phyloP scores from a whole-genome alignment of 2,888 invertebrate species.

The Seira musarum region DNA sequence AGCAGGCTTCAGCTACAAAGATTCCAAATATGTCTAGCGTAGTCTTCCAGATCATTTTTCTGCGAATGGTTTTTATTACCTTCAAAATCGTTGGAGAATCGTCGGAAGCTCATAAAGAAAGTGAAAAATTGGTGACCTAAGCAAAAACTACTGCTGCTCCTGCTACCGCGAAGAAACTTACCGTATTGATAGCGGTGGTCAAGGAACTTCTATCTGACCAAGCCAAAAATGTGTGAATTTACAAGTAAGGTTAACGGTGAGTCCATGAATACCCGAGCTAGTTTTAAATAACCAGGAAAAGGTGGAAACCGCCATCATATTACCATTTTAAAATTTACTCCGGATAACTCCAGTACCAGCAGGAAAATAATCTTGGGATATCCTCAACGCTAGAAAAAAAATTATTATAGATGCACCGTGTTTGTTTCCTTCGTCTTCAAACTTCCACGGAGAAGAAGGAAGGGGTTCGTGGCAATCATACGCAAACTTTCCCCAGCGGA shows the following conservation, averaged over 20 bases:
- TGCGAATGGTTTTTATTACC: conserved; percentile 48
- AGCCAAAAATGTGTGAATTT: too few species aligned
- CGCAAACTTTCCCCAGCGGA: conserved; percentile 43
- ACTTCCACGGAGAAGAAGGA: conserved; percentile 25
- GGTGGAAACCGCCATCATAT: conserved; percentile 37
- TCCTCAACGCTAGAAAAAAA: too few species aligned
- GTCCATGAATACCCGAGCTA: too few species aligned
- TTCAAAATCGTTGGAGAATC: conserved; percentile 49
- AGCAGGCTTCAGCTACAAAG: too few species aligned
- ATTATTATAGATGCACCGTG: background rate
- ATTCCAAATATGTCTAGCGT: too few species aligned
- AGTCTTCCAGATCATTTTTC: too few species aligned
- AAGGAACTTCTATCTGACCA: too few species aligned
- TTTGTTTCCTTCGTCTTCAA: conserved; percentile 37
- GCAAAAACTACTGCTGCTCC: conserved; percentile 28
- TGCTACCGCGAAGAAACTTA: too few species aligned
- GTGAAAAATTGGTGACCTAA: conserved; percentile 45
- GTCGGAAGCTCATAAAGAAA: conserved; percentile 53
- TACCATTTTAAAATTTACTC: conserved; percentile 10
- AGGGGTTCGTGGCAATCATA: conserved; percentile 35
- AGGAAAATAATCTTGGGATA: too few species aligned
- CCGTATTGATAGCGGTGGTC: too few species aligned
- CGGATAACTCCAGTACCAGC: too few species aligned
- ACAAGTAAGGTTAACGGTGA: too few species aligned
- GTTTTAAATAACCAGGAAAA: conserved; percentile 34